phyloP scores from a whole-genome alignment of 2,888 invertebrate genomes.

The Andrena bucephala region DNA sequence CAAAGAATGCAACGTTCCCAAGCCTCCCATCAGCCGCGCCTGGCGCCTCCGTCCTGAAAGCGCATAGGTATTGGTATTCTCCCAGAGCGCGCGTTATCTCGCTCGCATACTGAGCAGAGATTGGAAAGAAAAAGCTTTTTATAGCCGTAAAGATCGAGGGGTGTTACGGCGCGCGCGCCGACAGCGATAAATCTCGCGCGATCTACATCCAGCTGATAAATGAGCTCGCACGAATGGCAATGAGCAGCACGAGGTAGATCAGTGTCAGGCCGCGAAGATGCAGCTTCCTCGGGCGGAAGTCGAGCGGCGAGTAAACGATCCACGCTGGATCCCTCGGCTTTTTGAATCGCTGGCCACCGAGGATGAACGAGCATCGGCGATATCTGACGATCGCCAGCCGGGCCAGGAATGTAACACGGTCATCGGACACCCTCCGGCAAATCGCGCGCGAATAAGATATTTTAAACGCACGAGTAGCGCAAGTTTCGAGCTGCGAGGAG shows the following conservation, averaged over 20 bases:
- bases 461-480: no score
- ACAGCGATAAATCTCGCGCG: not conserved
- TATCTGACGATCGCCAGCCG: slow-evolving; percentile 13
- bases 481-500: no score
- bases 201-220: not conserved
- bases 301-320: slow-evolving; percentile 53
- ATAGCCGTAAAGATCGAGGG: not conserved
- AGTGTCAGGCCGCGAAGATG: slow-evolving; percentile 24
- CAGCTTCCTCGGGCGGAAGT: slow-evolving; percentile 32
- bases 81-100: not conserved
- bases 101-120: not conserved
- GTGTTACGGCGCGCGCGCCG: not conserved
- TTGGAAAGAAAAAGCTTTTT: not conserved
- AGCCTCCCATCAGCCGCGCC: not conserved
- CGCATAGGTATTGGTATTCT: not conserved
- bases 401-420: slow-evolving; percentile 6
- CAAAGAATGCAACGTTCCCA: not conserved
- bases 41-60: not conserved
- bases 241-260: slow-evolving; percentile 50
- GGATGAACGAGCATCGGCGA: slow-evolving; percentile 49
- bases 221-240: slow-evolving; percentile 54
- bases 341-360: slow-evolving; percentile 47
- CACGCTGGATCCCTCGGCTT: slow-evolving; percentile 21
- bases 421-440: not conserved
- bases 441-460: not conserved